Evolutionary conservation across 1,140 invertebrate species (phyloP), one percentile per base, ranked within the genome.

Genomic region (Drosophila pandora): DNA sequence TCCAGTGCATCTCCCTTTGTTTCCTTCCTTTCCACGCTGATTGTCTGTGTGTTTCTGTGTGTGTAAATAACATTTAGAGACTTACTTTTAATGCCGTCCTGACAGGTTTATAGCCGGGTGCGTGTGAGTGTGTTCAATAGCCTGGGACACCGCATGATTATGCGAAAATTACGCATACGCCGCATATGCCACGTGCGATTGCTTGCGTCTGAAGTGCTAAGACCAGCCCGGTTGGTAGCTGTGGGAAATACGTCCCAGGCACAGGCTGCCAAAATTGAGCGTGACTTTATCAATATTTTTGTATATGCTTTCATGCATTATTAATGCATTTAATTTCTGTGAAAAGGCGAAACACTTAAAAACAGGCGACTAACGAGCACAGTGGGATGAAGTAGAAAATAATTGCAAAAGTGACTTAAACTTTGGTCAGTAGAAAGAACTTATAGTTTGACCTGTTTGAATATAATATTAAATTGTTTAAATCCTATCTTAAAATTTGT

Each of bases 311-410:
- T 63, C 62, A 56, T 88, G 82, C 78, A 87, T 88, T 88, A 87
- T 88, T 87, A 76, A 87, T 58, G 83, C 82, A 83, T 76, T 87
- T 87, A 82, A 87, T 87, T 87, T 87, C 79, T 67, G 67, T 88
- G 63, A 69, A 82, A 83, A 76, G 70, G 82, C 56, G 41, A 49
- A 70, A 60, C 71, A 43, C 54, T 61, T 56, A 21, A 77, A 59
- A 37, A 48, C 61, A 45, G 28, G 47, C 47, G 47, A 56, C 43
- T 48, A 69, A 69, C 65, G 32, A 48, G 22, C 63, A 56, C 60
- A 47, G 62, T 74, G 71, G 71, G 8, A 30, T 17, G 21, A 25
- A 3, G 22, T 34, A 7, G 12, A 8, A 8, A 3, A 9, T 12
- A 13, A 21, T 9, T 5, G 2, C 9, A 34, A 34, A 8, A 34